phyloP scores from a whole-genome alignment of 2,888 invertebrate genomes.

The Drosophila nr. perissopoda region DNA sequence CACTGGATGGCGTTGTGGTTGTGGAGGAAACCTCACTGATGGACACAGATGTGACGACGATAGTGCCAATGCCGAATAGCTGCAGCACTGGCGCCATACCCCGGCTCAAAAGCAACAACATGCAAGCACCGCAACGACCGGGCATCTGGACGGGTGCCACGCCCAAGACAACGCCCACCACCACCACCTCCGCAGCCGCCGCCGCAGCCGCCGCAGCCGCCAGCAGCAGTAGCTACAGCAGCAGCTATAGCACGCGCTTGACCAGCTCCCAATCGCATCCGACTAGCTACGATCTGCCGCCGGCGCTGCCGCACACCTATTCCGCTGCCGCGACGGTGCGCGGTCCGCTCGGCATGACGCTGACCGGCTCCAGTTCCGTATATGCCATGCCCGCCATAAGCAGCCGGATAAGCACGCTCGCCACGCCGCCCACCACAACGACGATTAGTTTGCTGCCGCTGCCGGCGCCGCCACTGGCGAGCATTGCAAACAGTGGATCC shows the following conservation, averaged over 20 bases:
- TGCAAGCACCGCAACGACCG: conserved; percentile 49
- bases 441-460: conserved; percentile 74
- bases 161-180: conserved; percentile 62
- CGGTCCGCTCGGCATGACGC: conserved; percentile 79
- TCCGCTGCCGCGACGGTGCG: conserved; percentile 74
- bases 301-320: conserved; percentile 81
- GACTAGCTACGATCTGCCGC: conserved; percentile 77
- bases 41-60: conserved; percentile 46
- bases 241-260: conserved; percentile 57
- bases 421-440: conserved; percentile 60
- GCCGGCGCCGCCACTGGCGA: conserved; percentile 66
- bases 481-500: conserved; percentile 34
- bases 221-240: conserved; percentile 41
- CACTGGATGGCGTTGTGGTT: conserved; percentile 65
- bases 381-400: conserved; percentile 60
- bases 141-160: conserved; percentile 69
- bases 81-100: conserved; percentile 58
- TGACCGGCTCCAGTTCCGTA: conserved; percentile 70
- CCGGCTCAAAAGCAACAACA: conserved; percentile 50
- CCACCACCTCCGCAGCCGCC: conserved; percentile 38
- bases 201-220: conserved; percentile 41
- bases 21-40: conserved; percentile 84
- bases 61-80: conserved; percentile 44
- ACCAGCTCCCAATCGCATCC: conserved; percentile 68
- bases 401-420: conserved; percentile 11